Percentiles rank a stretch among this genome's conserved stretches.
Evolutionary conservation across 2,113 vertebrate species (phyloP).

Genomic region (Chauna torquata): DNA sequence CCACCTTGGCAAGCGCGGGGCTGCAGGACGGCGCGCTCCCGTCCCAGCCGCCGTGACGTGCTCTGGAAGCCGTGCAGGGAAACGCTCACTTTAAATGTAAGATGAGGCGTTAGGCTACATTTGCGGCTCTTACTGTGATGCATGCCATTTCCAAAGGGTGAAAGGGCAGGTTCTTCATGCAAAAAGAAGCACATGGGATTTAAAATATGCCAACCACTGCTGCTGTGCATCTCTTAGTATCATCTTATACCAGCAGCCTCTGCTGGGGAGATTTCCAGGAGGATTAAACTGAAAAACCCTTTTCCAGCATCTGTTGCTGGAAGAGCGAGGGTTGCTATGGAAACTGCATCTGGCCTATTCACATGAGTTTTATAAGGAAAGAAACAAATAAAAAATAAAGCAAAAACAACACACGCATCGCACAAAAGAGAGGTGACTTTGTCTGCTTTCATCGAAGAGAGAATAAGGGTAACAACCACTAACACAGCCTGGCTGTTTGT

Average conservation of each 20-base stretch:
- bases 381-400: slow-evolving; percentile 45
- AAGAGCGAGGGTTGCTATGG: slow-evolving; percentile 70
- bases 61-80: background rate
- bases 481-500: background rate
- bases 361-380: slow-evolving; percentile 13
- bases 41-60: accelerated
- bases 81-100: background rate
- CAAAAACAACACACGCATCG: background rate
- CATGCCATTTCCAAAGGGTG: background rate
- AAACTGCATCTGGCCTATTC: slow-evolving; percentile 71
- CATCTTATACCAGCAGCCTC: slow-evolving; percentile 21
- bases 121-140: background rate
- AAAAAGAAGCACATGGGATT: background rate
- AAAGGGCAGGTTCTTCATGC: background rate
- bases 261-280: slow-evolving; percentile 56
- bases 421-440: slow-evolving; percentile 12
- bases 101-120: background rate
- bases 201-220: background rate
- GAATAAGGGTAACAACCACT: background rate
- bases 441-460: background rate
- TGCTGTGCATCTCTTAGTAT: background rate
- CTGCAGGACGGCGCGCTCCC: background rate
- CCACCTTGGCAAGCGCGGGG: background rate
- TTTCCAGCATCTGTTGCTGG: slow-evolving; percentile 33
- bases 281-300: slow-evolving; percentile 62